These are phyloP conservation scores for Papilio protenor DNA, from an alignment of 2,888 invertebrate species.

Conservation along the genomic window DNA sequence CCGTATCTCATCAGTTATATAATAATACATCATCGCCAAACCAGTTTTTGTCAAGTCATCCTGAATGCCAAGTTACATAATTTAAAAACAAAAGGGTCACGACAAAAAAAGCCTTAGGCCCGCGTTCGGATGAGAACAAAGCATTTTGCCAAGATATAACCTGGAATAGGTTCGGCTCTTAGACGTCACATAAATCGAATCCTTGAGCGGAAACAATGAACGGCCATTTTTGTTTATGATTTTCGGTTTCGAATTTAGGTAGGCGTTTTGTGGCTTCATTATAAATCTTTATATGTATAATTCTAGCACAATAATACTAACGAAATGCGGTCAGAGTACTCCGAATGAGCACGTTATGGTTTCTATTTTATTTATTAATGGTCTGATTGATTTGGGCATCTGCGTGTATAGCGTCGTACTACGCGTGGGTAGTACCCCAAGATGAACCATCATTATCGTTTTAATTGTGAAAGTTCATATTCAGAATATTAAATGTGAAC, in stretches of 20 bases:
- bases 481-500: background rate
- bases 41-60: constrained; percentile 64
- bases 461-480: background rate
- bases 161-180: constrained; percentile 69
- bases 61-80: constrained; percentile 74
- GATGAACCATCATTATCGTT: background rate
- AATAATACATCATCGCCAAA: constrained; percentile 66
- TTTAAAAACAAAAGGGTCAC: constrained; percentile 77
- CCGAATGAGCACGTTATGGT: background rate
- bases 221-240: constrained; percentile 60
- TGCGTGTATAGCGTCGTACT: background rate
- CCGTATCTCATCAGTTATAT: constrained; percentile 15
- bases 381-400: constrained; percentile 6
- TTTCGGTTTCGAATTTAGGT: constrained; percentile 47
- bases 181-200: constrained; percentile 79
- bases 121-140: constrained; percentile 73
- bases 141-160: constrained; percentile 67
- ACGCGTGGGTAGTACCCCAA: background rate
- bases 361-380: background rate
- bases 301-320: background rate
- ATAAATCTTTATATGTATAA: constrained; percentile 8
- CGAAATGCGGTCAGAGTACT: background rate
- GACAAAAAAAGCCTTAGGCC: constrained; percentile 68
- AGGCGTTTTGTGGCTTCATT: constrained; percentile 6
- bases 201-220: constrained; percentile 74